Conservation (phyloP, 2,888 invertebrate species). For the Agrotis exclamationis region DNA sequence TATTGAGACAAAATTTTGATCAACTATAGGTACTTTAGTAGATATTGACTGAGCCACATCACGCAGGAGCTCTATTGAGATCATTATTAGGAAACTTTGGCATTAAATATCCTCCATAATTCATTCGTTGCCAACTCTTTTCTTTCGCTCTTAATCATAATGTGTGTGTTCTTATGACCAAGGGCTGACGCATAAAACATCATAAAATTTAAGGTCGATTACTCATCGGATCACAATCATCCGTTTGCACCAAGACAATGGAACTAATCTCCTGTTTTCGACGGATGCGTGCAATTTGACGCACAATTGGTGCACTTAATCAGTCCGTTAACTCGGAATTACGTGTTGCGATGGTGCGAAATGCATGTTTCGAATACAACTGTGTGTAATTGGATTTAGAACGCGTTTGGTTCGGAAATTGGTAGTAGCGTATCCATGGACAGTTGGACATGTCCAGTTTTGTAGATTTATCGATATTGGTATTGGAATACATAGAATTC, state of each 20-base stretch:
- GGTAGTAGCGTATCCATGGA: neutral
- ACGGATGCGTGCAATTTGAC: slow-evolving; percentile 80
- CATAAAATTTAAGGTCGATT: slow-evolving; percentile 58
- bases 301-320: slow-evolving; percentile 77
- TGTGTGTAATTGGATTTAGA: slow-evolving; percentile 46
- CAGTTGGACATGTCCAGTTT: neutral
- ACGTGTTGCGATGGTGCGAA: slow-evolving; percentile 46
- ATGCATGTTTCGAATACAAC: slow-evolving; percentile 40
- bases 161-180: neutral
- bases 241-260: slow-evolving; percentile 69
- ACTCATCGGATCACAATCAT: slow-evolving; percentile 56
- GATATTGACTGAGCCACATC: too few species aligned
- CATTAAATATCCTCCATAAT: too few species aligned
- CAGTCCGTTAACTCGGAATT: slow-evolving; percentile 69
- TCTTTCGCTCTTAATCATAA: neutral
- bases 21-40: too few species aligned
- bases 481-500: neutral
- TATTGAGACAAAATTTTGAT: too few species aligned
- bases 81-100: neutral
- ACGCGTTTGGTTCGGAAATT: slow-evolving; percentile 31
- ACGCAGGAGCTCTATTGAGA: too few species aligned
- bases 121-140: neutral
- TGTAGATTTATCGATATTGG: slow-evolving; percentile 28
- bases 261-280: slow-evolving; percentile 65
- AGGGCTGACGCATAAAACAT: slow-evolving; percentile 7